phyloP scores from a whole-genome alignment of 2,113 vertebrate genomes.

The Chamaetylas fuelleborni region DNA sequence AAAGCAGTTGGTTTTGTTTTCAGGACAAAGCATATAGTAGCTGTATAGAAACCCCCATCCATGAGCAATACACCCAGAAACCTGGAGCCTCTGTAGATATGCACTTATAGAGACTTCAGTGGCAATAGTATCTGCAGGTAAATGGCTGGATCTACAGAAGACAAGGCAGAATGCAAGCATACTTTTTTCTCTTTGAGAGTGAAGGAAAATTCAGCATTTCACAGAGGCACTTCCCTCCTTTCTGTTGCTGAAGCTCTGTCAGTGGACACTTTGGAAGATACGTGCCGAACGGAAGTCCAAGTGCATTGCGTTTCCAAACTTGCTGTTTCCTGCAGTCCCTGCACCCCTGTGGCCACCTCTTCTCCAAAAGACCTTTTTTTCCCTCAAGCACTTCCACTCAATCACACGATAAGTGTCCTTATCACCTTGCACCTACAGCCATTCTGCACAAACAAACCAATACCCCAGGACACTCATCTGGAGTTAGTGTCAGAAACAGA shows the following conservation, averaged over 20 bases:
- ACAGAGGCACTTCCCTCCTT: neutral
- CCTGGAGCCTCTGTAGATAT: neutral
- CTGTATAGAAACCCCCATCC: neutral
- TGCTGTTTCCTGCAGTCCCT: fast-evolving
- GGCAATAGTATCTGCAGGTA: neutral
- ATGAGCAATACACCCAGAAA: neutral
- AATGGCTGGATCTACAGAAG: neutral
- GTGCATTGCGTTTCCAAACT: neutral
- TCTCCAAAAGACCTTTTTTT: neutral
- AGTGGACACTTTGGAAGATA: neutral
- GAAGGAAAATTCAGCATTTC: neutral
- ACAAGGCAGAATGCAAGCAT: neutral
- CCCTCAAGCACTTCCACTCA: neutral
- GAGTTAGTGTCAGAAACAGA: neutral
- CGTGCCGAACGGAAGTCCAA: fast-evolving
- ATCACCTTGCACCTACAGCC: neutral
- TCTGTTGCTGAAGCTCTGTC: neutral
- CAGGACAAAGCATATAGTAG: neutral
- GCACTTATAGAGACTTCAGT: neutral
- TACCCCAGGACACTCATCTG: neutral
- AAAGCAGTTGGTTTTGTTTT: neutral
- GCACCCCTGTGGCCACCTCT: neutral
- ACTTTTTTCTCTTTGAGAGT: neutral
- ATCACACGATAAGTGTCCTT: neutral
- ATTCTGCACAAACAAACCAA: neutral